Percentiles rank a stretch among this genome's conserved stretches.
Evolutionary conservation across 2,113 vertebrate species (phyloP).

Genomic region (Cyanistes caeruleus): DNA sequence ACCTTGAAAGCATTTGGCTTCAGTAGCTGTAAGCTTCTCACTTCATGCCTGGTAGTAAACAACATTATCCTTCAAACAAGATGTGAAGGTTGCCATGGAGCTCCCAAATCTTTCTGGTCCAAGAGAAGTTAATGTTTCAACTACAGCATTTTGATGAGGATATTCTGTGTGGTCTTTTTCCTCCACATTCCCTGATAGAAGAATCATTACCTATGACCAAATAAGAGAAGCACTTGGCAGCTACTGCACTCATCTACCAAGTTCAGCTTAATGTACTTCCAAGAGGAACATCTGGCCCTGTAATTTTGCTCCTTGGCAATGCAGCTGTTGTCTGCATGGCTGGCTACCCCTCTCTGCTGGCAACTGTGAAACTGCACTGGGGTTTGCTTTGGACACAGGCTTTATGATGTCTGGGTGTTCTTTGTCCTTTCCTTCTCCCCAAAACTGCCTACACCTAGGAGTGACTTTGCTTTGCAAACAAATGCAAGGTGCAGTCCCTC

Average conservation of each 20-base stretch:
- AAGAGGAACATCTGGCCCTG: constrained; percentile 72
- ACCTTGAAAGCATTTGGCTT: constrained; percentile 62
- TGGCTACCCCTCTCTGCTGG: constrained; percentile 38
- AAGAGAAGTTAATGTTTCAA: neutral
- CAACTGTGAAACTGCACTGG: neutral
- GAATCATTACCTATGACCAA: constrained; percentile 62
- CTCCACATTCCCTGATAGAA: constrained; percentile 4
- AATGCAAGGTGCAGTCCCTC: neutral
- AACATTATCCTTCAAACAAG: constrained; percentile 17
- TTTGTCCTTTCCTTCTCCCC: neutral
- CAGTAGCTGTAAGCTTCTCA: constrained; percentile 33
- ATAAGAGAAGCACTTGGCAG: constrained; percentile 65
- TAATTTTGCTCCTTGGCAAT: constrained; percentile 48
- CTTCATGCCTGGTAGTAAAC: constrained; percentile 60
- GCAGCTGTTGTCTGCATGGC: constrained; percentile 46
- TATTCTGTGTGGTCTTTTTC: constrained; percentile 21
- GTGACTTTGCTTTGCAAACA: neutral
- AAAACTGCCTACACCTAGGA: neutral
- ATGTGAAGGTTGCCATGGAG: constrained; percentile 59
- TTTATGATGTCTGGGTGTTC: neutral
- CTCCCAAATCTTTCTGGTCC: neutral
- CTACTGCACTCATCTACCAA: constrained; percentile 44
- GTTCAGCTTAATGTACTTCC: constrained; percentile 39
- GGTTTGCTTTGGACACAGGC: neutral
- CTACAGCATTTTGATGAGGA: neutral